Evolutionary conservation across 2,113 vertebrate genomes (phyloP).

Genomic region (Taurulus bubalis): DNA sequence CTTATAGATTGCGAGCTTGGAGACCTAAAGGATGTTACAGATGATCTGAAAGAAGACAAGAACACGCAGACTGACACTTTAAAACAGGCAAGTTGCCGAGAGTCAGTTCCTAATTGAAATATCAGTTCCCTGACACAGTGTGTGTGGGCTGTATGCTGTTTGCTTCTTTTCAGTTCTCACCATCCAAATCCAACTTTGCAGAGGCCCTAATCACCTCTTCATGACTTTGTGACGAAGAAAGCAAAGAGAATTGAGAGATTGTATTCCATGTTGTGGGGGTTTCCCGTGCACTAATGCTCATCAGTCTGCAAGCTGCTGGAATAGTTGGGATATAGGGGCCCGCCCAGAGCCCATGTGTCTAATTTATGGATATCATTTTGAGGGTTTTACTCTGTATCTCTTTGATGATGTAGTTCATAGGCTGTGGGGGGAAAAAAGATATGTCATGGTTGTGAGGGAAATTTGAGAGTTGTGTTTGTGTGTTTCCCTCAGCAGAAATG

Average conservation of each 20-base stretch:
- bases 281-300: constrained; percentile 50
- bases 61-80: constrained; percentile 54
- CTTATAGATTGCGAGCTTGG: constrained; percentile 90
- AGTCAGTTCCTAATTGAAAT: neutral
- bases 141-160: neutral
- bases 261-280: constrained; percentile 47
- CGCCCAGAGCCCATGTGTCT: constrained; percentile 41
- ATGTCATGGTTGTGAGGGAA: constrained; percentile 21
- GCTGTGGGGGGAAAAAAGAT: constrained; percentile 8
- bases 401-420: constrained; percentile 44
- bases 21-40: constrained; percentile 89
- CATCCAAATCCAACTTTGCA: constrained; percentile 4
- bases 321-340: constrained; percentile 22
- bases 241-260: constrained; percentile 30
- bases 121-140: neutral
- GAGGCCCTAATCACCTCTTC: neutral
- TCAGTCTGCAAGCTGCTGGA: constrained; percentile 39
- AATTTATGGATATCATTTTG: constrained; percentile 48
- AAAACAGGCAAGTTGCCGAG: constrained; percentile 74
- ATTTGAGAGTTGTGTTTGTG: constrained; percentile 54
- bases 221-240: constrained; percentile 18
- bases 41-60: constrained; percentile 86
- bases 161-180: neutral
- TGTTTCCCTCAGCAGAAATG: constrained; percentile 45
- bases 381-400: constrained; percentile 26